These are phyloP conservation scores for Arvicanthis niloticus DNA, from an alignment of 2,113 vertebrate species.

Conservation along the genomic window DNA sequence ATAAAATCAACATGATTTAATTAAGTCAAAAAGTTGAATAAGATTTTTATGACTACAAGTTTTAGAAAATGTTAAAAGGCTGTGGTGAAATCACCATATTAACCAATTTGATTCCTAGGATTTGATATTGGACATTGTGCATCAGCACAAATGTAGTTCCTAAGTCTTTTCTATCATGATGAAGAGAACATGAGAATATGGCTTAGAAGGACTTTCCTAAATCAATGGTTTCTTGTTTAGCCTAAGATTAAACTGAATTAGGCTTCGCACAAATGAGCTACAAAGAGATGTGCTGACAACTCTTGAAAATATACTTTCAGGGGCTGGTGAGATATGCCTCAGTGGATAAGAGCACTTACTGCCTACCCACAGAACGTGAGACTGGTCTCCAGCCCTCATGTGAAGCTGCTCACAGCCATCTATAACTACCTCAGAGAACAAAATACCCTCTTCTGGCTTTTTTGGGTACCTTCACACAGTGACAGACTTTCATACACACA, in stretches of 20 bases:
- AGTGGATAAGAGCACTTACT: neutral
- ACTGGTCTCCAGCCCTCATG: neutral
- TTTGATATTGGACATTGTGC: slow-evolving; percentile 41
- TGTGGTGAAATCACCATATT: neutral
- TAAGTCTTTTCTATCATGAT: neutral
- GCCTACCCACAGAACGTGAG: neutral
- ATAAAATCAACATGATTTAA: neutral
- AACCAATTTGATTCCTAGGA: slow-evolving; percentile 4
- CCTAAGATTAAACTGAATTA: too few species aligned
- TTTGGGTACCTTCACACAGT: neutral
- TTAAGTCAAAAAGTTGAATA: neutral
- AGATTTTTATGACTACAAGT: slow-evolving; percentile 37
- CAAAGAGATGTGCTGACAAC: neutral
- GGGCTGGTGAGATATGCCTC: neutral
- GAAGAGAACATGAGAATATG: slow-evolving; percentile 46
- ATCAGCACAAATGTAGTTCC: neutral
- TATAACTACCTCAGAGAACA: neutral
- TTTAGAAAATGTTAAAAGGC: slow-evolving; percentile 42
- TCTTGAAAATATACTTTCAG: neutral
- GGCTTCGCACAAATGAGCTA: slow-evolving; percentile 29
- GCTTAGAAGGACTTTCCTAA: neutral
- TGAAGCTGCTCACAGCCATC: neutral
- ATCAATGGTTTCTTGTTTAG: neutral
- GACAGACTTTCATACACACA: neutral
- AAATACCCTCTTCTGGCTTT: neutral